Evolutionary conservation across 2,888 invertebrate genomes (phyloP), one percentile per base, ranked within the genome.

Genomic region (Eupeodes latifasciatus): DNA sequence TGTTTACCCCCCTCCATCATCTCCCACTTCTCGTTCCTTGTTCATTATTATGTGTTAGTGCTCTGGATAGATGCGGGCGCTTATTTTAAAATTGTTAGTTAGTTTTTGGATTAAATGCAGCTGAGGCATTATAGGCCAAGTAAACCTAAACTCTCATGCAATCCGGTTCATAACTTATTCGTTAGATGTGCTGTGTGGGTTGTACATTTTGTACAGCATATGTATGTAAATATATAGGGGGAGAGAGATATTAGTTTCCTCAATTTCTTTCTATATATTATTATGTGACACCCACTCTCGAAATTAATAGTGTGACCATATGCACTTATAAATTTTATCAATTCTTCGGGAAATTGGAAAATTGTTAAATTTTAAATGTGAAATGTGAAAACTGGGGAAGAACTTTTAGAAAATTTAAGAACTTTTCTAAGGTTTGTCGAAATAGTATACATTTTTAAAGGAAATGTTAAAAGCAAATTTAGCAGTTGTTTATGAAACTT

Each of bases 51-150:
- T n/a, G 53, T 47, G 12, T n/a, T 72, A 44, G 19, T 59, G 81
- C 75, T 66, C 82, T 83, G 66, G 79, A 87, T 83, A 61, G 79
- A 87, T 87, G 83, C 87, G 87, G 87, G 87, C 83, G 87, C 83
- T 87, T 71, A 71, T 71, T 71, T 55, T 83, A 83, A 87, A 72
- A 87, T 83, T 82, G 81, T 69, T 64, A 75, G 78, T 62, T 83
- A 72, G 83, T 59, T 72, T 40, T 81, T 62, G 81, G 69, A 80
- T 82, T 71, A 83, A 87, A 71, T 71, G 71, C 83, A 83, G 69
- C 79, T 64, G 61, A 69, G 81, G 69, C 61, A 86, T 86, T 86
- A 27, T 27, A 81, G 40, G 40, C 40, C 40, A 40, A 79, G 59
- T 76, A 59, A 82, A 61, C 80, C 72, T 74, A 34, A 71, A 86